Evolutionary conservation across 2,888 invertebrate genomes (phyloP).

Genomic region (Schizaphis graminum): DNA sequence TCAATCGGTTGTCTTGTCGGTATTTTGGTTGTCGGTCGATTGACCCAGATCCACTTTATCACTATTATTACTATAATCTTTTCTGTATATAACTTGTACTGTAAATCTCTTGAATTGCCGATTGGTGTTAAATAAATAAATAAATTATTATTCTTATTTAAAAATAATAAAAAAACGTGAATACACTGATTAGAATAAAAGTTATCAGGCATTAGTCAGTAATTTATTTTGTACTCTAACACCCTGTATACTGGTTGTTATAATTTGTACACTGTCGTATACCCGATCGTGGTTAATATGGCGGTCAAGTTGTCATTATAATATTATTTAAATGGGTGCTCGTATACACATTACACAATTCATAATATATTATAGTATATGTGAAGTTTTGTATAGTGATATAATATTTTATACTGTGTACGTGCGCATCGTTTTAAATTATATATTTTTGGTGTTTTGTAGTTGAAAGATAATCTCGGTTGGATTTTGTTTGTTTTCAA

Average conservation of each 20-base stretch:
- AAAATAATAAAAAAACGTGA: background rate
- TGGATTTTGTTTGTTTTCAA: background rate
- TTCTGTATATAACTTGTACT: too few relatives aligned
- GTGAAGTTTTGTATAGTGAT: background rate
- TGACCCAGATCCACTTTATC: too few relatives aligned
- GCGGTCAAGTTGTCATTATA: background rate
- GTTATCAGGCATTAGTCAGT: background rate
- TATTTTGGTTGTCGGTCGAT: too few relatives aligned
- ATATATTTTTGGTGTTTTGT: background rate
- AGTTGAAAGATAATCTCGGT: background rate
- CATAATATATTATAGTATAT: background rate
- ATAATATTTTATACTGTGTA: background rate
- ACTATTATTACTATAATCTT: too few relatives aligned
- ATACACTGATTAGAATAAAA: background rate
- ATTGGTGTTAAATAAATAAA: too few relatives aligned
- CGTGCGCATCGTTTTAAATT: background rate
- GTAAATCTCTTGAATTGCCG: too few relatives aligned
- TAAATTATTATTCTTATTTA: too few relatives aligned
- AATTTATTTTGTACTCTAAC: background rate
- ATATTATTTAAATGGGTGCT: background rate
- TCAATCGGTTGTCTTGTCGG: too few relatives aligned
- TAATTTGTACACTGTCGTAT: background rate
- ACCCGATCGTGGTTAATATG: background rate
- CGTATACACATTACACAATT: background rate
- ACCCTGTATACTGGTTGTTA: background rate